Evolutionary conservation across 1,140 invertebrate species (phyloP), one percentile per base, ranked within the genome.

Genomic region (Drosophila lacteicornis): DNA sequence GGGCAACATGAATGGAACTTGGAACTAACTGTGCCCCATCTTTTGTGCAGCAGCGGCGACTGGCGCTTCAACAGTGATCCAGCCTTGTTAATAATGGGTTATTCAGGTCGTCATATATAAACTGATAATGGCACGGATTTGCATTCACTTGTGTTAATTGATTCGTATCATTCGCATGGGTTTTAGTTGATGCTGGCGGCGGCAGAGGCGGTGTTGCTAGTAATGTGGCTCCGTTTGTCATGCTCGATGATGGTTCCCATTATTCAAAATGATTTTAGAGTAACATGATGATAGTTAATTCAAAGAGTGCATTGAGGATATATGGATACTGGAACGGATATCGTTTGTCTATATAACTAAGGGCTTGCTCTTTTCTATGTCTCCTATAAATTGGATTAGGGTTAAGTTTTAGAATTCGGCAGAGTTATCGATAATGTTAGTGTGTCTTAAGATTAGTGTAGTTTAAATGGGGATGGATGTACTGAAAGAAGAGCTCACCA

Each of bases 401-500:
- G 49, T 75, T 71, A 73, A 0, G 46, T 30, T 74, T 45, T 71
- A 71, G 66, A 90, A 87, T 80, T 88, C 80, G 84, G 83, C 77
- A 58, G 40, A 70, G 60, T 55, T 42, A 13, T 47, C 17, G 27
- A 30, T 11, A 12, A 17, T 7, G 43, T 69, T 30, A 50, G 40
- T 51, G 15, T 73, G 25, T 73, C 46, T 60, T 74, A 60, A 60
- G n/a, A 12, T 19, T 43, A 38, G 6, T 73, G 38, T 45, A n/a
- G 8, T 30, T 59, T 42, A 4, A 43, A 51, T 59, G 38, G 6
- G 12, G 12, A 56, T 33, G 9, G 8, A 27, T 50, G 2, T 9
- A n/a, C n/a, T n/a, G 3, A 33, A 43, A 33, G 4, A 3, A 27
- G 22, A 33, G 42, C 94, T 93, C 94, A 97, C 96, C 97, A 98